Evolutionary conservation across 1,140 invertebrate species (phyloP).

Genomic region (Nymphalis io): DNA sequence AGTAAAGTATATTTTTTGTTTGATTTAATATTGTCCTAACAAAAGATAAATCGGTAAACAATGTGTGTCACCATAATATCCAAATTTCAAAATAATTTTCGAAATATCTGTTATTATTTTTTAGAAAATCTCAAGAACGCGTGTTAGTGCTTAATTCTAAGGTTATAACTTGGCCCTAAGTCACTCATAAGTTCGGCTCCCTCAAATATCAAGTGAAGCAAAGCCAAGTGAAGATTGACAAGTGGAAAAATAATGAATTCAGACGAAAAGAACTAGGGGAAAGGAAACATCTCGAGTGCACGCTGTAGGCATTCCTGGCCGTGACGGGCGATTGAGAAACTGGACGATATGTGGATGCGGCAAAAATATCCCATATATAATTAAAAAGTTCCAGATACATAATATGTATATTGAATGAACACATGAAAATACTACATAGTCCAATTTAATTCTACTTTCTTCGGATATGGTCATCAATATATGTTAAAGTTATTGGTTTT

Average conservation of each 20-base stretch:
- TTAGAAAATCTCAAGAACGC: neutral
- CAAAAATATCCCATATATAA: neutral
- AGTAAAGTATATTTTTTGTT: too few relatives aligned
- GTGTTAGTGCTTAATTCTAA: conserved; percentile 24
- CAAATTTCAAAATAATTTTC: too few relatives aligned
- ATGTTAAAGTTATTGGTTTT: too few relatives aligned
- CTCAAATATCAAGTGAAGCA: conserved; percentile 31
- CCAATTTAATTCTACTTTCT: too few relatives aligned
- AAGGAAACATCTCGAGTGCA: conserved; percentile 31
- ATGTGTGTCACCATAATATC: too few relatives aligned
- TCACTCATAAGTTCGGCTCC: conserved; percentile 19
- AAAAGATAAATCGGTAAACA: too few relatives aligned
- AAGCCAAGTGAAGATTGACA: conserved; percentile 29
- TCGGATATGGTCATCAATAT: too few relatives aligned
- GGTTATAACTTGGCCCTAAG: conserved; percentile 17
- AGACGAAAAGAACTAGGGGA: conserved; percentile 22
- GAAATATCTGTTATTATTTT: too few relatives aligned
- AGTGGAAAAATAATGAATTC: conserved; percentile 44
- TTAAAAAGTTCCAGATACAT: too few relatives aligned
- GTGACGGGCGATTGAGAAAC: neutral
- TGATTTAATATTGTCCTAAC: too few relatives aligned
- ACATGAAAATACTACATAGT: too few relatives aligned
- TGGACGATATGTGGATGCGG: neutral
- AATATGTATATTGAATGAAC: too few relatives aligned
- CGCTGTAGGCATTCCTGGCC: conserved; percentile 29